Percentiles rank a stretch among this genome's conserved stretches.
phyloP scores from a whole-genome alignment of 1,140 invertebrate genomes.

The Drosophila triauraria region DNA sequence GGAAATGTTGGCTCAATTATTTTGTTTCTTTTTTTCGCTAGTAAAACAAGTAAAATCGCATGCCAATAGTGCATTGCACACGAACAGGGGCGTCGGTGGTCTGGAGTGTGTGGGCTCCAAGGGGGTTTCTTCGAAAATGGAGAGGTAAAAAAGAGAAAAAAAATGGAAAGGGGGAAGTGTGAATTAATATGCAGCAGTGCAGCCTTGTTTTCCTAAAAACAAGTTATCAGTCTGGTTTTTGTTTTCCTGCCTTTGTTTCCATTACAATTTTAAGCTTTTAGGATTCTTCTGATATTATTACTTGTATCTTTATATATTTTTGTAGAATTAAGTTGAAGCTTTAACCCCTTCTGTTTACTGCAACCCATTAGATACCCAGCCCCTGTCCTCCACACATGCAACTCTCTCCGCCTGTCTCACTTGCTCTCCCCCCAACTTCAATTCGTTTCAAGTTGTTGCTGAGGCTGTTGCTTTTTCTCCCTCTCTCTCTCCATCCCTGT shows the following conservation, averaged over 20 bases:
- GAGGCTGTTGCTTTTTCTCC: constrained; percentile 62
- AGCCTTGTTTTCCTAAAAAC: constrained; percentile 24
- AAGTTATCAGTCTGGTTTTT: constrained; percentile 14
- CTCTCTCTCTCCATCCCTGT: constrained; percentile 8
- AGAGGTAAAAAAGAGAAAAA: background rate
- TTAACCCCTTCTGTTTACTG: background rate
- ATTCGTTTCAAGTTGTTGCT: constrained; percentile 74
- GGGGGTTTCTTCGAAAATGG: background rate
- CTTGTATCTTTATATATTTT: background rate
- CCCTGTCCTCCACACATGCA: constrained; percentile 41
- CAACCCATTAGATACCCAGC: background rate
- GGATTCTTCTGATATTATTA: background rate
- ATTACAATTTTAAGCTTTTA: background rate
- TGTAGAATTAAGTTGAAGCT: background rate
- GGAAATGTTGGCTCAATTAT: constrained; percentile 63
- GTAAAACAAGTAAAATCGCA: constrained; percentile 81
- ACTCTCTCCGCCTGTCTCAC: constrained; percentile 20
- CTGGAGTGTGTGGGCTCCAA: constrained; percentile 17
- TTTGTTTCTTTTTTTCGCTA: constrained; percentile 48
- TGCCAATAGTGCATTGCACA: constrained; percentile 76
- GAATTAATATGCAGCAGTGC: constrained; percentile 17
- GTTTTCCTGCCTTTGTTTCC: constrained; percentile 1
- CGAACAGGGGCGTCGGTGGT: constrained; percentile 38
- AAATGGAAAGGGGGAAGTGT: constrained; percentile 26
- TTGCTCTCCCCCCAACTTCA: constrained; percentile 16